Evolutionary conservation across 2,113 vertebrate species (phyloP).

Genomic region (Formicarius rufipectus): DNA sequence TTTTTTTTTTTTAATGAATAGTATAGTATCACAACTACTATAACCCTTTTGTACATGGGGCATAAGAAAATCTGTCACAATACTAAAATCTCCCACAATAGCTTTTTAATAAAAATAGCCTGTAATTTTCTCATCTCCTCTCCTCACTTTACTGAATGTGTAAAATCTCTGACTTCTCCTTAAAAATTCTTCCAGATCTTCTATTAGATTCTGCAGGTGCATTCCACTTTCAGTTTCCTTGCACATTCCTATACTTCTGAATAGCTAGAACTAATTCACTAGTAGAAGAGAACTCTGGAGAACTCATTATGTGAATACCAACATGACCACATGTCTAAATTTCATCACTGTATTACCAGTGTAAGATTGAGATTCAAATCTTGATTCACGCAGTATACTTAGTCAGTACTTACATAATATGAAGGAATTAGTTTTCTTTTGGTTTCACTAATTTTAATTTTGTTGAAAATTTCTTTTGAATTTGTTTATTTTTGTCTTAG

Average conservation of each 20-base stretch:
- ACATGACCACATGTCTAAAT: not conserved
- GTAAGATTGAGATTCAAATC: not conserved
- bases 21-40: not conserved
- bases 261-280: not conserved
- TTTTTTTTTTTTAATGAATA: not conserved
- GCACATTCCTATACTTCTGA: not conserved
- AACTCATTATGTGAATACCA: not conserved
- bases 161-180: not conserved
- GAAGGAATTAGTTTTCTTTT: not conserved
- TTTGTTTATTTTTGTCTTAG: not conserved
- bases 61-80: not conserved
- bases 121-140: not conserved
- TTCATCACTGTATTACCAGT: not conserved
- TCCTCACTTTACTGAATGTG: not conserved
- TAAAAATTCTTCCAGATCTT: not conserved
- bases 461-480: not conserved
- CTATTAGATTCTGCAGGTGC: not conserved
- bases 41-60: not conserved
- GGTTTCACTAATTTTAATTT: not conserved
- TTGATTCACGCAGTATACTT: not conserved
- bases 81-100: not conserved
- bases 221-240: not conserved
- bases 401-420: not conserved
- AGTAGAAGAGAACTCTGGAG: not conserved
- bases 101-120: not conserved